Base-by-base conservation (phyloP, 2,797 vertebrate species). In the Channa striata region DNA sequence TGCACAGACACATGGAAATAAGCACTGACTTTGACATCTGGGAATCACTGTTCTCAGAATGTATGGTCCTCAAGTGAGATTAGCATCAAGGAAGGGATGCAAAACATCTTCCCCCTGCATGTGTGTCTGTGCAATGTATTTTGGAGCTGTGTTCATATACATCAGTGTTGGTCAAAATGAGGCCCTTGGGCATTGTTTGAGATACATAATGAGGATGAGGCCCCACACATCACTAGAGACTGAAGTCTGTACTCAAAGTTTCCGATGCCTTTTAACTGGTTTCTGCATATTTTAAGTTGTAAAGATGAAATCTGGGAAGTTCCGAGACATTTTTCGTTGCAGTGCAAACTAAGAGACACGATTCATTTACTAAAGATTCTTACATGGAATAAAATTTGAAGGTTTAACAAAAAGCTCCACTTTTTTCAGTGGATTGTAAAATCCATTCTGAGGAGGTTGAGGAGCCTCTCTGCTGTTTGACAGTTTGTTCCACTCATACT, bases 131-230 rank as follows among this genome's bases (percentile, higher is more conserved):
- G 13, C 37, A 48, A 52, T 61, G 65, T 50, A 58, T 77, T 82
- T 65, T 19, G 37, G 63, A 76, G 68, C 63, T 63, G 49, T 37
- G 16, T 82, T 86, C 70, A 51, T 60, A 74, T 73, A 51, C 60
- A 74, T 73, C 75, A 80, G 63, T 65, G 56, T 50, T 88, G 87
- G 85, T 89, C 76, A 88, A 87, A 92, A 91, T 83, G 85, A 87
- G 85, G 72, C 87, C 84, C 89, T 70, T 78, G 87, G 90, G 89
- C 68, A 89, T 89, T 89, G 89, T 83, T 83, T 87, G 82, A 83
- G 68, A 83, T 63, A 48, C 37, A 81, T 87, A 88, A 87, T 88
- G 72, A 87, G 83, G 58, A 82, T 54, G 74, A 83, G 73, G 56
- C 59, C 42, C 61, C 17, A 13, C 46, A 61, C 44, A 81, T 81